Percentiles rank a stretch among this genome's conserved stretches.
Conservation (phyloP, 2,113 vertebrate species). For the Bothrops jararaca region DNA sequence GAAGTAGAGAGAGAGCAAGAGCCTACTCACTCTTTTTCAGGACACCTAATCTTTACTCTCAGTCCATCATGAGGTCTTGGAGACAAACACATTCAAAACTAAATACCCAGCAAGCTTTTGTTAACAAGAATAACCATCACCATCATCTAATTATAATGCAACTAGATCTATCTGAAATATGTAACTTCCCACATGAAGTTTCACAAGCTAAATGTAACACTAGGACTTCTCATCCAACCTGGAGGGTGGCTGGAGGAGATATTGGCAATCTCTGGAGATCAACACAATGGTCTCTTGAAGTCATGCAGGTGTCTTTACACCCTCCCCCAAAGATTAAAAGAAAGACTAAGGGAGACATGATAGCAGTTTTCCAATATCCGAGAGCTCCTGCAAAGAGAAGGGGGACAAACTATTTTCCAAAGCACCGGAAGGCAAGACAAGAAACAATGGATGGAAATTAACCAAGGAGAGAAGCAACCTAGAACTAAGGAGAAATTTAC, state of each 20-base stretch:
- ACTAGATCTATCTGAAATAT: neutral
- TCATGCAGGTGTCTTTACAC: neutral
- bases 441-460: neutral
- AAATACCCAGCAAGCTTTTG: neutral
- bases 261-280: neutral
- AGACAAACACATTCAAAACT: neutral
- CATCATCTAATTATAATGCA: neutral
- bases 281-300: neutral
- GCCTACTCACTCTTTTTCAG: neutral
- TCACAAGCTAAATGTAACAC: neutral
- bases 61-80: neutral
- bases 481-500: neutral
- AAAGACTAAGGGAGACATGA: neutral
- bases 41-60: neutral
- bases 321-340: neutral
- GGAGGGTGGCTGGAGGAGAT: neutral
- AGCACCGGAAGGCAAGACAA: neutral
- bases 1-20: neutral
- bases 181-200: neutral
- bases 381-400: neutral
- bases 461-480: neutral
- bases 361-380: neutral
- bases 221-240: neutral
- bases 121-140: neutral
- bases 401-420: neutral